These are phyloP conservation scores for Phalloptychus januarius DNA, from an alignment of 2,797 vertebrate genomes.

Conservation along the genomic window DNA sequence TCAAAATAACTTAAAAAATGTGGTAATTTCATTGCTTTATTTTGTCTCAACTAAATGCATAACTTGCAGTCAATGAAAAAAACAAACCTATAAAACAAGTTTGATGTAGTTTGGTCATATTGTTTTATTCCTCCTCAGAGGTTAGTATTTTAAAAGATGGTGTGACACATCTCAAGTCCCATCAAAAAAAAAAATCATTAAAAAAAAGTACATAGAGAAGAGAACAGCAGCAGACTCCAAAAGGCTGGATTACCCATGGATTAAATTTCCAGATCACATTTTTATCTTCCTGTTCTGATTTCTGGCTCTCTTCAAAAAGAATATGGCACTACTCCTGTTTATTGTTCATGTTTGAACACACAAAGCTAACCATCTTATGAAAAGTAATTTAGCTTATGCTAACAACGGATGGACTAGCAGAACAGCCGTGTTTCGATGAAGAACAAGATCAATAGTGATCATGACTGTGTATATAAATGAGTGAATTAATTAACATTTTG, in stretches of 20 bases:
- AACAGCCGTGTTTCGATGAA: neutral
- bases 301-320: neutral
- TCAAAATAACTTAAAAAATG: neutral
- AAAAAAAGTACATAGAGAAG: neutral
- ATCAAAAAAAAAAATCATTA: neutral
- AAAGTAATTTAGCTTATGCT: neutral
- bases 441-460: conserved; percentile 1
- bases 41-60: neutral
- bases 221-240: neutral
- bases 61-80: neutral
- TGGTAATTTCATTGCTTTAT: neutral
- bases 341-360: neutral
- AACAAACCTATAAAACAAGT: too few species aligned
- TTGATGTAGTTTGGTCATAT: too few species aligned
- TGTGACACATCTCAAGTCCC: too few species aligned
- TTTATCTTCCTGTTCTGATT: neutral
- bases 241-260: neutral
- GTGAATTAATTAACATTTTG: neutral
- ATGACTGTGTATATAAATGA: conserved; percentile 5
- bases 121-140: too few species aligned
- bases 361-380: neutral
- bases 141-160: too few species aligned
- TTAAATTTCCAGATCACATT: neutral
- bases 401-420: neutral
- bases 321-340: neutral